phyloP scores from a whole-genome alignment of 2,797 vertebrate species.

The Onychomys leucogaster region DNA sequence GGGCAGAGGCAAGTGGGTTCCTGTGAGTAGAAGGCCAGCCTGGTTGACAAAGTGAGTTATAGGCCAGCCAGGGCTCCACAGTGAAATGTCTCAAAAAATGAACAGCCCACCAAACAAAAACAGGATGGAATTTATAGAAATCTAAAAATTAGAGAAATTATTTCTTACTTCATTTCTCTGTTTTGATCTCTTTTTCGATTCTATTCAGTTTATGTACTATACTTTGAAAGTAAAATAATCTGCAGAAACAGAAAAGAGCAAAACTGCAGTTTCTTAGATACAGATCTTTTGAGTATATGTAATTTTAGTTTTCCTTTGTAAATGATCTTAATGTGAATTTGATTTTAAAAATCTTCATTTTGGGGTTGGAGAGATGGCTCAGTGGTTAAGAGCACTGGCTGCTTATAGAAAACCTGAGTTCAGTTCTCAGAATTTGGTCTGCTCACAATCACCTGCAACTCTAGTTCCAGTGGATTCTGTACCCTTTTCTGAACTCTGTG shows the following conservation, averaged over 20 bases:
- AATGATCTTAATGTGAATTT: conserved; percentile 47
- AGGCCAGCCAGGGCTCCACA: background rate
- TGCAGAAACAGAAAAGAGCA: background rate
- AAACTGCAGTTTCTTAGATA: background rate
- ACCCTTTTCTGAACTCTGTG: background rate
- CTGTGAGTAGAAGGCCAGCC: background rate
- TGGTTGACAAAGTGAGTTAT: background rate
- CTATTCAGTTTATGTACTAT: conserved; percentile 7
- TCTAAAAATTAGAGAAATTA: background rate
- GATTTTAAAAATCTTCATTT: conserved; percentile 32
- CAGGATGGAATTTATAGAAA: conserved; percentile 17
- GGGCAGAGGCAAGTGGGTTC: background rate
- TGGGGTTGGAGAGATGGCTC: background rate
- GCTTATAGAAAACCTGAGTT: background rate
- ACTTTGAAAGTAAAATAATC: conserved; percentile 34
- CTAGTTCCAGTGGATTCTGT: background rate
- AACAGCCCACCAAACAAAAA: background rate
- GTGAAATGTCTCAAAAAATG: background rate
- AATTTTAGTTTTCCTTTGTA: background rate
- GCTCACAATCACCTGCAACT: background rate
- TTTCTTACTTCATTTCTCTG: conserved; percentile 8
- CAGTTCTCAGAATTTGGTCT: background rate
- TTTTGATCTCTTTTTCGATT: conserved; percentile 27
- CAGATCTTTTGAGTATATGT: background rate
- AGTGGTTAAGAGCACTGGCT: background rate